Evolutionary conservation across 2,797 vertebrate genomes (phyloP), one percentile per base, ranked within the genome.

Genomic region (Carduelis carduelis): DNA sequence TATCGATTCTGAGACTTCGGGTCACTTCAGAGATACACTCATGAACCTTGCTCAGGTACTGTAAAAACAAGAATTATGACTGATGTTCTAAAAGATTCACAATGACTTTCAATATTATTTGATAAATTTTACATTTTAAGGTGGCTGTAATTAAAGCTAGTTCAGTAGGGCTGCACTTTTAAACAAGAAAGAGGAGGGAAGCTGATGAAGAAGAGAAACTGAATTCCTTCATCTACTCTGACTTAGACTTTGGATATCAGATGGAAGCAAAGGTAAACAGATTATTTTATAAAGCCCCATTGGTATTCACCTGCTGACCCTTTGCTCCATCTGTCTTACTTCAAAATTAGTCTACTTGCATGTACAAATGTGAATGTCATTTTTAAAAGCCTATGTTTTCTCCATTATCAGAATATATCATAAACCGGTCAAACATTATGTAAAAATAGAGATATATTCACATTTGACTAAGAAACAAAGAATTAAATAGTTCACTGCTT

Each of bases 1-100:
- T 68, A 97, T 98, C 7, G 96, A 97, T 69, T 97, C 96, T 41
- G 98, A 98, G 87, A 98, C 98, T 39, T 98, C 98, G 3, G 98
- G 98, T 69, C 98, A 98, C 95, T 98, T 98, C 96, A 98, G 98
- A 96, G 98, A 98, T 63, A 97, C 96, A 1, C 98, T 98, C 64
- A 95, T 98, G 94, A 98, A 98, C 86, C 95, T 98, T 88, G 96
- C 96, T 46, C 98, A 98, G 98, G 98, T 98, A 98, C 35, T 66
- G 70, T 82, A 84, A 57, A 94, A 76, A 46, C 6, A 70, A 65
- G 34, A 72, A 83, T 17, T 9, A n/a, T 15, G 4, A 47, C 6
- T 44, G 69, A 30, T 0, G 39, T 80, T 55, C 68, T 89, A 53
- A 71, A 86, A 87, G n/a, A 12, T 17, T 34, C 27, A 43, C 12